These are phyloP conservation scores for Eupristina koningsbergeri DNA, from an alignment of 1,140 invertebrate genomes.

Conservation along the genomic window DNA sequence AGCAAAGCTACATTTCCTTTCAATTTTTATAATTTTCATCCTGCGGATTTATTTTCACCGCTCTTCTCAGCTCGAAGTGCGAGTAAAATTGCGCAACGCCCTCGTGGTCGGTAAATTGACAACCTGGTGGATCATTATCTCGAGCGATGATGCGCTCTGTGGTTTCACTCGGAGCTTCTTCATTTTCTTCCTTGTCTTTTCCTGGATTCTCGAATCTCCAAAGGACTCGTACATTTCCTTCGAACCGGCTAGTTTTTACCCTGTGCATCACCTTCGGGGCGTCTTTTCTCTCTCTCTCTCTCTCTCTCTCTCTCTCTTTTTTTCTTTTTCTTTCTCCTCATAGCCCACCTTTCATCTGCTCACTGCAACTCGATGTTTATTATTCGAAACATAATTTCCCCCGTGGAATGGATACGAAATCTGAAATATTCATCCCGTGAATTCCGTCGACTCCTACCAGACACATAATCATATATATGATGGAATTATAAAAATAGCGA, in stretches of 20 bases:
- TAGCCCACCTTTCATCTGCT: no score
- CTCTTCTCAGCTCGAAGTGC: not conserved
- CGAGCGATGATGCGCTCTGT: not conserved
- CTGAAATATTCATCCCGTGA: not conserved
- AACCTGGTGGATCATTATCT: conserved; percentile 4
- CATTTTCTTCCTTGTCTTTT: not conserved
- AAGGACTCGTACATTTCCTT: not conserved
- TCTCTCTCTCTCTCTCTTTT: no score
- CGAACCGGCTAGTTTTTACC: not conserved
- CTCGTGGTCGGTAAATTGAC: not conserved
- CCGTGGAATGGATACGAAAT: conserved; percentile 9
- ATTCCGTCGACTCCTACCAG: not conserved
- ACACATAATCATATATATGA: not conserved
- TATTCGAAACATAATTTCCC: not conserved
- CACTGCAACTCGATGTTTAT: not conserved
- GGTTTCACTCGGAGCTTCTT: not conserved
- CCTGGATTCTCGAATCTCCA: not conserved
- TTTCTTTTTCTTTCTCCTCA: no score
- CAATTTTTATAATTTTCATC: not conserved
- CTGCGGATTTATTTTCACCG: not conserved
- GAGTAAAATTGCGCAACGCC: not conserved
- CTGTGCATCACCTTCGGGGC: no score
- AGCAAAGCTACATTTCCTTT: not conserved
- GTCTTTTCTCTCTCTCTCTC: no score
- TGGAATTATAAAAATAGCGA: not conserved